Evolutionary conservation across 2,113 vertebrate species (phyloP), one percentile per base, ranked within the genome.

Genomic region (Pyxicephalus adspersus): DNA sequence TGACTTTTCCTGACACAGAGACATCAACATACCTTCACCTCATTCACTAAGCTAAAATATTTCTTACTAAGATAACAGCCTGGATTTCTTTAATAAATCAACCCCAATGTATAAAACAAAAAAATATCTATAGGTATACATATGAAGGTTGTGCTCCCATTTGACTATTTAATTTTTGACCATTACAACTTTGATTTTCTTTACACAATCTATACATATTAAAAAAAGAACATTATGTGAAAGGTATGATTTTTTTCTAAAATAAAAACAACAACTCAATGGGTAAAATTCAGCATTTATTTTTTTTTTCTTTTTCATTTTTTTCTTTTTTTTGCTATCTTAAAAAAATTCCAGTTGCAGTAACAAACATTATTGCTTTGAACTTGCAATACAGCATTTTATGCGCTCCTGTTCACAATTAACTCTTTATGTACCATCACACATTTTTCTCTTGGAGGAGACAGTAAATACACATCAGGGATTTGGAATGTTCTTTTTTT

Each of bases 341-440:
- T 45, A n/a, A 76, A 72, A 80, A 80, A 61, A 83, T 91, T 92
- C 93, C 90, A 91, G 88, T 92, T 92, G 93, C 90, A 87, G 91
- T 94, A 93, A 94, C 91, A 91, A 93, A 94, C 91, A 94, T 94
- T 94, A 94, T 94, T 94, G 93, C 92, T 94, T 94, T 93, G 91
- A 92, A 92, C 91, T 94, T 92, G 91, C 89, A 90, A 92, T 92
- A 92, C 91, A 83, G 87, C 85, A 84, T 86, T 86, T 88, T 88
- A 91, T 88, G 89, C 89, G 89, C 88, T 89, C 90, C 90, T 84
- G 85, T 85, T 87, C 84, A 90, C 86, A 87, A 88, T 86, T 83
- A 92, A 91, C 92, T 93, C 93, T 92, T 92, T 89, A 89, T 91
- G 91, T 78, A 79, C 55, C 83, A 86, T 87, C 79, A 80, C 85